Base-by-base conservation (phyloP, 1,140 invertebrate genomes). In the Ditylenchus dipsaci region DNA sequence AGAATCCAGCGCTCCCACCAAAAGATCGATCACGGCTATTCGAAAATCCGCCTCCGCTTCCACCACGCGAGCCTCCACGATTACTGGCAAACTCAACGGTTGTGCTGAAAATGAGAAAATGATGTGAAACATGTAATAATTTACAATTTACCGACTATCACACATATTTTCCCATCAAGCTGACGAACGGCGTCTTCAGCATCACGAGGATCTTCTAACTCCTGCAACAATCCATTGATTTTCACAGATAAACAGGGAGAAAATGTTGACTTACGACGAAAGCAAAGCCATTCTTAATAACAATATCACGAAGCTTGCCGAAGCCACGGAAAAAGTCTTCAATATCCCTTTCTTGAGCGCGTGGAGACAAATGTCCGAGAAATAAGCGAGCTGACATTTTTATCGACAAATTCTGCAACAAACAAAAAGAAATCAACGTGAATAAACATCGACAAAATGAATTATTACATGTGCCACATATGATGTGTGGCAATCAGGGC, bases 111-210 rank as follows among this genome's bases (percentile, higher is more conserved):
- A 5, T 38, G 33, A n/a, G n/a, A n/a, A n/a, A n/a, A n/a, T n/a
- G n/a, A n/a, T n/a, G n/a, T n/a, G n/a, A n/a, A n/a, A n/a, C n/a
- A n/a, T n/a, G n/a, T n/a, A 38, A 38, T 3, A 38, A 38, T 5
- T 5, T 38, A 38, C 33, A 38, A 38, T 38, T n/a, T n/a, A 38
- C 29, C 91, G 89, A 87, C 95, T 93, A 58, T 93, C 93, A 68
- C 93, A 86, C 69, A 97, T 86, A 84, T 96, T 92, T 94, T 93
- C 43, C 94, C 94, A 87, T 97, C 96, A 69, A 97, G 84, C 84
- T 97, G 94, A 86, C 96, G 95, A 0, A 97, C 92, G 26, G 94
- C 95, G 88, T 97, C 95, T 85, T 97, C 93, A 56, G 95, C 95
- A 88, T 97, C 95, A 84, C 93, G 88, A 82, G 93, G 90, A 84